Conservation (phyloP, 2,888 invertebrate genomes). For the Vandiemenella viatica region DNA sequence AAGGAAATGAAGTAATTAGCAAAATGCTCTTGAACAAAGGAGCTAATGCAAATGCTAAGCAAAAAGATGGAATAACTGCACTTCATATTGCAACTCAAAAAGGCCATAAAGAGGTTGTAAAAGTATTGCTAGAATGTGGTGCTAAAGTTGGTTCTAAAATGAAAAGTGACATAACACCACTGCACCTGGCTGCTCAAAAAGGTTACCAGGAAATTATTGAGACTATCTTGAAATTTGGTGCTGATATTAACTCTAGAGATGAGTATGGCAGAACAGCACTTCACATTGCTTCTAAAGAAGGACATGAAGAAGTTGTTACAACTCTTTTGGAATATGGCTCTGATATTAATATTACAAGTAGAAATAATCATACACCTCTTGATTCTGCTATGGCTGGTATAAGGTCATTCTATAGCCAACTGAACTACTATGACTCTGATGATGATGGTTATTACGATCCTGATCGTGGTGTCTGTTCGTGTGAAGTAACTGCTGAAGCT, state of each 20-base stretch:
- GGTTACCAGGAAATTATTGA: slow-evolving; percentile 1
- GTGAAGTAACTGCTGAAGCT: not conserved
- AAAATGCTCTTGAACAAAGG: not conserved
- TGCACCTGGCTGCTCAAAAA: not conserved
- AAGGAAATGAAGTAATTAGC: not conserved
- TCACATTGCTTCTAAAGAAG: not conserved
- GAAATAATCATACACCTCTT: slow-evolving; percentile 1
- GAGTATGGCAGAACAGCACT: slow-evolving; percentile 1
- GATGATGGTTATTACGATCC: not conserved
- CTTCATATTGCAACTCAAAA: not conserved
- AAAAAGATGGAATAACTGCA: not conserved
- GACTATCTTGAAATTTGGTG: slow-evolving; percentile 1
- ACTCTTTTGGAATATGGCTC: slow-evolving; percentile 1
- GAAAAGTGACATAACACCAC: not conserved
- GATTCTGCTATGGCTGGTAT: not conserved
- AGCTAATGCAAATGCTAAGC: not conserved
- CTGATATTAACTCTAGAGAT: slow-evolving; percentile 1
- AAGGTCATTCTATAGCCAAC: not conserved
- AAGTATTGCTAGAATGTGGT: not conserved
- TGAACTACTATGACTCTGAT: not conserved
- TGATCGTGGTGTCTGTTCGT: not conserved
- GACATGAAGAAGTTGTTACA: slow-evolving; percentile 2
- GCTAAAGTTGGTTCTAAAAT: not conserved
- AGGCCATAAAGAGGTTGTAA: not conserved
- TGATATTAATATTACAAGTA: slow-evolving; percentile 4